These are phyloP conservation scores for Indicator maculatus DNA, from an alignment of 2,113 vertebrate species.

Conservation along the genomic window DNA sequence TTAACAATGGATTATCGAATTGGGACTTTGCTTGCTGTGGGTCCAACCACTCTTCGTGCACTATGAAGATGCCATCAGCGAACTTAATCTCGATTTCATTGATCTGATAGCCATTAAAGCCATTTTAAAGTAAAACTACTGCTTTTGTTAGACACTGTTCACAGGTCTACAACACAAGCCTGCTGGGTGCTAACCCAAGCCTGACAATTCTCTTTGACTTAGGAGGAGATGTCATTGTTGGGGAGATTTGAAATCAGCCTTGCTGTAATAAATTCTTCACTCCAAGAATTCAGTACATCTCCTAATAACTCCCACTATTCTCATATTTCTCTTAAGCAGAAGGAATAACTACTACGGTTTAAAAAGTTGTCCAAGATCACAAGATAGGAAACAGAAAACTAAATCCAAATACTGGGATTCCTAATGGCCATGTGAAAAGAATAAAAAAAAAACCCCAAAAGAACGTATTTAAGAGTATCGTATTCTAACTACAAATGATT, in stretches of 20 bases:
- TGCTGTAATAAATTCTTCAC: background rate
- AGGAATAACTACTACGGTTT: background rate
- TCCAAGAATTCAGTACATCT: background rate
- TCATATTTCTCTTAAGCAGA: background rate
- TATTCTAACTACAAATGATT: background rate
- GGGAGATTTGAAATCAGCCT: background rate
- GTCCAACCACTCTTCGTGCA: background rate
- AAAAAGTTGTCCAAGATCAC: background rate
- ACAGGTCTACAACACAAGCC: background rate
- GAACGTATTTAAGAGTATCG: background rate
- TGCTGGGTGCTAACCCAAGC: background rate
- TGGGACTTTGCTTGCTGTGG: background rate
- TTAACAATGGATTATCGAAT: background rate
- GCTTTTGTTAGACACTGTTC: background rate
- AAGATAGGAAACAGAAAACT: background rate
- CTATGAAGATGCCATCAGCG: background rate
- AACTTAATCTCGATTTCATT: background rate
- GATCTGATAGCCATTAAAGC: background rate
- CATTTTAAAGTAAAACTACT: background rate
- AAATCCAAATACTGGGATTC: background rate
- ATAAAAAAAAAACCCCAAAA: background rate
- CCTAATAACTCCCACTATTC: background rate
- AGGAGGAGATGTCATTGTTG: background rate
- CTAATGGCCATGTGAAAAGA: accelerated
- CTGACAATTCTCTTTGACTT: background rate